Base-by-base conservation (phyloP, 1,140 invertebrate genomes). In the Trissolcus basalis region DNA sequence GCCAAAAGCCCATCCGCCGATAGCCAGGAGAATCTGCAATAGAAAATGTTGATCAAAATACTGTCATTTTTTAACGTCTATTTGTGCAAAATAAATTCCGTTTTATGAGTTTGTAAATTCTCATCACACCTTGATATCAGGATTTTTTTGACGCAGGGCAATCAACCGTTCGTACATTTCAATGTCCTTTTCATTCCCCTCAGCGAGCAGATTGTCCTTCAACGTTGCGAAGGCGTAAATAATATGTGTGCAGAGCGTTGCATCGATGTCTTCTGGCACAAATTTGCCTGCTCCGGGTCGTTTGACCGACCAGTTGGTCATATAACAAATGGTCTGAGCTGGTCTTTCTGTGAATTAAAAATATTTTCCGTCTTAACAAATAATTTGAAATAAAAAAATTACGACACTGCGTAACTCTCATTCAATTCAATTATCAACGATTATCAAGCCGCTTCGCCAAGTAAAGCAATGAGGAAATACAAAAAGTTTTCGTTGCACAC, bases 1-100 rank as follows among this genome's bases (percentile, higher is more conserved):
- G 10, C 96, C 96, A 79, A 97, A 96, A 11, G 95, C 95, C 96
- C 96, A 98, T 4, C 97, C 97, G 49, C 97, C 97, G 50, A 98
- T 96, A 2, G 96, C 96, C 33, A 98, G 86, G 1, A 98, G 86
- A 59, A 97, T 91, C 92, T 94, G n/a, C n/a, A n/a, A n/a, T n/a
- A n/a, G n/a, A n/a, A 41, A 36, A 77, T 27, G 64, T 12, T 67
- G 61, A 47, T 44, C 10, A 43, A 43, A 44, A n/a, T n/a, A n/a
- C n/a, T n/a, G n/a, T n/a, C 6, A 13, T 13, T 13, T 3, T 13
- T 44, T 44, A 11, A 44, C 13, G 43, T 2, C 43, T 13, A 44
- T 0, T 13, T 44, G 1, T 8, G 12, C n/a, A n/a, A n/a, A n/a
- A n/a, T n/a, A n/a, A n/a, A n/a, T n/a, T n/a, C n/a, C n/a, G n/a